Conservation (phyloP, 2,113 vertebrate genomes). For the Poicephalus meyeri region DNA sequence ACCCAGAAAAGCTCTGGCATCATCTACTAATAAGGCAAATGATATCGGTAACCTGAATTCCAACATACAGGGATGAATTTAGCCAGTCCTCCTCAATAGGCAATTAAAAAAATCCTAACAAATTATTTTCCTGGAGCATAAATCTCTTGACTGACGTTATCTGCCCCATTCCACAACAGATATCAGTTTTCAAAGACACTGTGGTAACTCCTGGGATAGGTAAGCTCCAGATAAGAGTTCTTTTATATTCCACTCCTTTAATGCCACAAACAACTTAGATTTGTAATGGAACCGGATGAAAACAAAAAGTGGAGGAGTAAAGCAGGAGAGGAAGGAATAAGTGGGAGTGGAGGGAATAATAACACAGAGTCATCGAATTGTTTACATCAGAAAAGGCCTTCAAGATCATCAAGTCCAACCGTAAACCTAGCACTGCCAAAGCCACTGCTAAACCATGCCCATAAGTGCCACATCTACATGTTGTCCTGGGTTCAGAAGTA, state of each 20-base stretch:
- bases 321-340: background rate
- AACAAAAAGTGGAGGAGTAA: background rate
- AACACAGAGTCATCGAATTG: background rate
- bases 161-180: background rate
- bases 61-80: background rate
- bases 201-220: background rate
- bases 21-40: background rate
- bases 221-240: background rate
- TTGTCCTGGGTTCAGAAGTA: too few species aligned
- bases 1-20: background rate
- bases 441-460: background rate
- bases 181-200: background rate
- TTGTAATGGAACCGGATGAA: background rate
- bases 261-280: background rate
- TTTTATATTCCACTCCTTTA: background rate
- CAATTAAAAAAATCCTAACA: background rate
- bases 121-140: background rate
- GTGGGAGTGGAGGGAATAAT: background rate
- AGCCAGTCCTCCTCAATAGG: background rate
- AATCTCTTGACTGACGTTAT: background rate
- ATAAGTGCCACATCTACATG: rapidly evolving
- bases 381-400: background rate
- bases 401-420: background rate
- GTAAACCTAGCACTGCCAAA: background rate
- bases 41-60: background rate